Base-by-base conservation (phyloP, 2,888 invertebrate genomes). In the Seira ritae region DNA sequence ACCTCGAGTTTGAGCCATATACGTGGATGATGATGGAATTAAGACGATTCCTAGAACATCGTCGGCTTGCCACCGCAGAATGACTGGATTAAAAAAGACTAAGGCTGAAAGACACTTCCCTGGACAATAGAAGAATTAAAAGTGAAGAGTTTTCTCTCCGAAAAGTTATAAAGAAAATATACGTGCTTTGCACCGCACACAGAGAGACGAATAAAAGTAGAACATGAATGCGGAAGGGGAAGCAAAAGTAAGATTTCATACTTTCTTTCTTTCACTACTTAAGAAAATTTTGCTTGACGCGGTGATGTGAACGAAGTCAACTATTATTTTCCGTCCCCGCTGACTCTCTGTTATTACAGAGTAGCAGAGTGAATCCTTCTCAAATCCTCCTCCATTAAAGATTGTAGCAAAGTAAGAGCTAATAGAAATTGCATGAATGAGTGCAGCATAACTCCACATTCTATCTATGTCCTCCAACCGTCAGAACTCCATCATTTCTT, bases 401-500 rank as follows among this genome's bases (percentile, higher is more conserved):
- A 31, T 82, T 82, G 72, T 22, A 46, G 50, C 70, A 69, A 70
- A 77, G 82, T 72, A 68, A 77, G 65, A 71, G 77, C 77, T 82
- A 82, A 82, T 82, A 82, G 82, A 82, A 82, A 82, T 82, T 82
- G 82, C 77, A 82, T 82, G 77, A 82, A 82, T 77, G 77, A 82
- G 73, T 82, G 77, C 77, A 77, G 77, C 71, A 31, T 31, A 31
- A 31, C 31, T 31, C 31, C 31, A 31, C 31, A n/a, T n/a, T 31
- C 67, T 73, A 46, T 67, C 68, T 60, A 42, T 72, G 82, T 82
- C 72, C 68, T 68, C 55, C 75, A 85, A 79, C 76, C 65, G 23
- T 69, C 60, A 31, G 31, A 31, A 31, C 31, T 42, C 22, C 50
- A 70, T 70, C 70, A 50, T 46, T 50, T 70, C 70, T 70, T 70